Conservation (phyloP, 2,888 invertebrate genomes). For the Onchidella celtica region DNA sequence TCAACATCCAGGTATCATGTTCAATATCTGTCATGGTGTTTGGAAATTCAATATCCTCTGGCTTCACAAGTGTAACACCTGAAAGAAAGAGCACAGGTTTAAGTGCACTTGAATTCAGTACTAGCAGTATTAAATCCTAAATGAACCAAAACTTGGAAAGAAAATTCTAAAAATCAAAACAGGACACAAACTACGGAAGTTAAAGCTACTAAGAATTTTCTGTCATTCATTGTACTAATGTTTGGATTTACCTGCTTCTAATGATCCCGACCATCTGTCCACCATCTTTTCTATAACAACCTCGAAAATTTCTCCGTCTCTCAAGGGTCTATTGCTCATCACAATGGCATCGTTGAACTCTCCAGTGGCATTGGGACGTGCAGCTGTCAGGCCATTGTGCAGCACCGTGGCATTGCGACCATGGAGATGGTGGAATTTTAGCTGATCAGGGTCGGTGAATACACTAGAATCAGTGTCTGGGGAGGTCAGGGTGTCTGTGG, state of each 20-base stretch:
- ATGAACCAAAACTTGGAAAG: too few species aligned
- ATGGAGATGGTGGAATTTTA: conserved; percentile 93
- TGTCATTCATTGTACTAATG: too few species aligned
- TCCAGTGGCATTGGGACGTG: conserved; percentile 91
- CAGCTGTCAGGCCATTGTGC: conserved; percentile 91
- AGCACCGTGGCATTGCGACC: conserved; percentile 93
- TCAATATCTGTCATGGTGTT: conserved; percentile 95
- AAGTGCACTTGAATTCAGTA: too few species aligned
- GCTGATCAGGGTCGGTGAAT: conserved; percentile 80
- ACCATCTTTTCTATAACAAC: conserved; percentile 94
- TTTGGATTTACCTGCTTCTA: conserved; percentile 90
- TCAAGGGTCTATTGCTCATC: conserved; percentile 91
- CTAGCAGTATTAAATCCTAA: too few species aligned
- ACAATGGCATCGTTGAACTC: conserved; percentile 97
- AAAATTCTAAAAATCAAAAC: too few species aligned
- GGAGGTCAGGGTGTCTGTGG: conserved; percentile 67
- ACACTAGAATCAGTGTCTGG: conserved; percentile 71
- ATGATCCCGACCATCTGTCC: conserved; percentile 94
- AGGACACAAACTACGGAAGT: too few species aligned
- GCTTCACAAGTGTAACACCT: conserved; percentile 93
- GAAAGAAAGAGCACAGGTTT: conserved; percentile 54
- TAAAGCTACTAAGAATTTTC: too few species aligned
- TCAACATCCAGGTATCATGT: conserved; percentile 95
- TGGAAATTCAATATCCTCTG: conserved; percentile 92
- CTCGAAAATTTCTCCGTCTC: conserved; percentile 95